Evolutionary conservation across 2,797 vertebrate genomes (phyloP), one percentile per base, ranked within the genome.

Genomic region (Psittacula echo): DNA sequence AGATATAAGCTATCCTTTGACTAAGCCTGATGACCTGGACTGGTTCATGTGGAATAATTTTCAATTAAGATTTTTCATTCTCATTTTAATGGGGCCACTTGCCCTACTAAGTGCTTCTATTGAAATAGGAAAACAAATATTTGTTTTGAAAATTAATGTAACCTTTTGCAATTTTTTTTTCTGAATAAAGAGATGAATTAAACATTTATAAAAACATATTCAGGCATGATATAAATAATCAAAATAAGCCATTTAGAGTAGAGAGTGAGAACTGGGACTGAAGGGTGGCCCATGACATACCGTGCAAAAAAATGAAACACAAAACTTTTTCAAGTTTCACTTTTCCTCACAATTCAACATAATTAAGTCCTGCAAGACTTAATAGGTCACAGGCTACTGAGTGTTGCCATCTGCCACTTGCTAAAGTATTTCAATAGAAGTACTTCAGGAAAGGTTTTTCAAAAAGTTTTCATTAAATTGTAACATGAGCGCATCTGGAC

Each of bases 281-380:
- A n/a, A 93, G 21, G 3, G 17, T 67, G 45, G 13, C 20, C 22
- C 5, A 32, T 79, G 80, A 77, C 56, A 92, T 30, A 83, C 12
- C 34, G n/a, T 19, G 76, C 9, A 66, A 90, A 85, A 85, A 82
- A 86, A 91, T 20, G 32, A 80, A 89, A 78, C 37, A 67, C 11
- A 82, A 45, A 95, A 61, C 2, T 42, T 85, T 56, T 72, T 75
- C 9, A 80, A 79, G 20, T 85, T 95, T 94, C 60, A 91, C 7
- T 85, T 84, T 95, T 60, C 27, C n/a, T 92, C 44, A 91, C 27
- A 93, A 89, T 45, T 7, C 34, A 85, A 75, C 11, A 47, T 90
- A 83, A 76, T 93, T 89, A 92, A 90, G 24, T 90, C 68, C 62
- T 93, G 30, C 17, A 84, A 72, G 78, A 48, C 9, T 80, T 89